Percentiles rank a stretch among this genome's conserved stretches.
Conservation (phyloP, 2,113 vertebrate species). For the Recurvirostra avosetta region DNA sequence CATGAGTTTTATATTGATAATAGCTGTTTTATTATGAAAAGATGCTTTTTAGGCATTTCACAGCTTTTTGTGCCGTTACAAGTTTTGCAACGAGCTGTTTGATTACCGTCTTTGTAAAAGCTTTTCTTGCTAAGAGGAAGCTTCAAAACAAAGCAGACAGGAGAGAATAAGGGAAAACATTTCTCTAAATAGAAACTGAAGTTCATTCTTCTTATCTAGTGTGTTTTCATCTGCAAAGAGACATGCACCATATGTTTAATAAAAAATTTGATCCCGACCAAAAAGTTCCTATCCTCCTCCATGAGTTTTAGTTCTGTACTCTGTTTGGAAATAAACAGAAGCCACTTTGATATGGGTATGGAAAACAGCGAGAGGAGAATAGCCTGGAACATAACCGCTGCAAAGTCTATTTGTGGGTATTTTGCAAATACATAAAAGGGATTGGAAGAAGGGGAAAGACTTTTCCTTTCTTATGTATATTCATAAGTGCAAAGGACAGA, state of each 20-base stretch:
- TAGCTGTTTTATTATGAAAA: neutral
- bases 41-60: neutral
- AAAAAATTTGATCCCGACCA: neutral
- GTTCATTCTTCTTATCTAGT: neutral
- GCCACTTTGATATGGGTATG: neutral
- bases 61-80: neutral
- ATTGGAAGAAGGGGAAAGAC: neutral
- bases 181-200: neutral
- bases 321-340: neutral
- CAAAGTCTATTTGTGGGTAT: neutral
- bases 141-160: neutral
- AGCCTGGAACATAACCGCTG: neutral
- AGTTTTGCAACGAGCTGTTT: neutral
- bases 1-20: neutral
- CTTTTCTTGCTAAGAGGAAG: neutral
- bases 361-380: neutral
- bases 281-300: neutral
- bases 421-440: neutral
- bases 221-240: neutral
- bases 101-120: neutral
- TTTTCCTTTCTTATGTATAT: neutral
- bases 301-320: neutral
- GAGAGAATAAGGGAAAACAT: neutral
- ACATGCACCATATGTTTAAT: neutral
- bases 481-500: neutral